Conservation (phyloP, 2,797 vertebrate species). For the Okamejei kenojei region DNA sequence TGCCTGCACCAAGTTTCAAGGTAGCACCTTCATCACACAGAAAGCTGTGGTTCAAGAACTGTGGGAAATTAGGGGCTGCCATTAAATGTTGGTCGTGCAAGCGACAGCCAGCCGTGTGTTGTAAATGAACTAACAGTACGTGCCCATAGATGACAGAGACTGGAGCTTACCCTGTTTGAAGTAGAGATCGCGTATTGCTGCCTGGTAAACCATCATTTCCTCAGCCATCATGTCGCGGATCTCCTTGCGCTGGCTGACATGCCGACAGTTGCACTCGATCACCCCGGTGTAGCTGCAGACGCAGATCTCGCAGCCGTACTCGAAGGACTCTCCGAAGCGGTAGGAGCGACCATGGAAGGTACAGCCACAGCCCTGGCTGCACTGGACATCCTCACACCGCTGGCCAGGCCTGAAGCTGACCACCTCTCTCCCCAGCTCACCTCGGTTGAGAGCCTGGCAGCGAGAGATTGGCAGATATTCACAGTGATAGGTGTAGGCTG, state of each 20-base stretch:
- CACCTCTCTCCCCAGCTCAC: constrained; percentile 41
- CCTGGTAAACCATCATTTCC: constrained; percentile 49
- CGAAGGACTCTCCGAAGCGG: constrained; percentile 43
- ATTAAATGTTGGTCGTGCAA: no score
- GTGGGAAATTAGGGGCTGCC: no score
- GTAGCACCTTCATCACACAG: no score
- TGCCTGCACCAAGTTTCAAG: no score
- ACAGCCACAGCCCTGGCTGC: constrained; percentile 45
- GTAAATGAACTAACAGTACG: no score
- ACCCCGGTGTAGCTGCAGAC: constrained; percentile 46
- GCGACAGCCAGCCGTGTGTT: no score
- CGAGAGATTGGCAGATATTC: constrained; percentile 44
- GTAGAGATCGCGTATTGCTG: constrained; percentile 47
- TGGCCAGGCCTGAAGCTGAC: constrained; percentile 49
- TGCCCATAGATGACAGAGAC: background rate
- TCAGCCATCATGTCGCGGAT: constrained; percentile 48
- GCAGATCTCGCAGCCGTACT: constrained; percentile 45
- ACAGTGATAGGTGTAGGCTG: constrained; percentile 43
- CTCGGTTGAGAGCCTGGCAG: constrained; percentile 43
- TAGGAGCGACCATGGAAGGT: constrained; percentile 40
- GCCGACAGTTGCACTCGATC: constrained; percentile 43
- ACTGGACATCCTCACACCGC: constrained; percentile 44
- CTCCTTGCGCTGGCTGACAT: constrained; percentile 49
- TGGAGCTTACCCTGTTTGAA: constrained; percentile 44
- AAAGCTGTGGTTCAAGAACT: no score